A percentile compares a stretch with the other conserved stretches of the same genome.
Evolutionary conservation across 2,888 invertebrate species (phyloP).

Genomic region (Pheosia gnoma): DNA sequence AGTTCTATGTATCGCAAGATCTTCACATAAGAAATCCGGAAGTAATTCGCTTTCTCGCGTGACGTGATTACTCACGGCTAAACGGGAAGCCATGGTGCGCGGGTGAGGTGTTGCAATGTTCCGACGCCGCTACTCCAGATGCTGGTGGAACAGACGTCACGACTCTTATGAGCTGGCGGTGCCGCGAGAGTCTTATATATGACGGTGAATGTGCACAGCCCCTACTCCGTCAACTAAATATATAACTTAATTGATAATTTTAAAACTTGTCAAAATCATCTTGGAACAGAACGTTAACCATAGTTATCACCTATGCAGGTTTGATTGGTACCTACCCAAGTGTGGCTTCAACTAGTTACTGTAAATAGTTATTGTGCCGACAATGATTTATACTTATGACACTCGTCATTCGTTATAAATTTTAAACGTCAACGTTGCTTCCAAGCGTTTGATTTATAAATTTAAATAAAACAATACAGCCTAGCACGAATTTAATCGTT

Average conservation of each 20-base stretch:
- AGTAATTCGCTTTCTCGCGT: slow-evolving; percentile 32
- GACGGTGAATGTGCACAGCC: slow-evolving; percentile 73
- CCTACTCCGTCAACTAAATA: slow-evolving; percentile 58
- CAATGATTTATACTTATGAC: too few relatives aligned
- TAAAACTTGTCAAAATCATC: too few relatives aligned
- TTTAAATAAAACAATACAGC: too few relatives aligned
- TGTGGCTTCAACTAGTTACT: too few relatives aligned
- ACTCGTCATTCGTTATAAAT: too few relatives aligned
- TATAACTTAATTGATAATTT: slow-evolving; percentile 13
- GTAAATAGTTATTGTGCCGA: too few relatives aligned
- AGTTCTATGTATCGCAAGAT: not conserved
- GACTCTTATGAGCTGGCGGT: slow-evolving; percentile 55
- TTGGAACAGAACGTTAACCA: too few relatives aligned
- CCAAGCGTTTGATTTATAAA: too few relatives aligned
- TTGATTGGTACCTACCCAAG: too few relatives aligned
- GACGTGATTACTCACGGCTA: slow-evolving; percentile 67
- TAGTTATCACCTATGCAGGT: too few relatives aligned
- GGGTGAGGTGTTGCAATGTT: slow-evolving; percentile 44
- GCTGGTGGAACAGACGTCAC: slow-evolving; percentile 50
- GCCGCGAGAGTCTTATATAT: slow-evolving; percentile 69
- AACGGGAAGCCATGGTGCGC: slow-evolving; percentile 70
- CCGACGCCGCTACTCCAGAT: slow-evolving; percentile 49
- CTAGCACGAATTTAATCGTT: too few relatives aligned
- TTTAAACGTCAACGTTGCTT: too few relatives aligned
- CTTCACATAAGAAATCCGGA: slow-evolving; percentile 12